phyloP scores from a whole-genome alignment of 2,888 invertebrate genomes.

The Stenurella melanura region DNA sequence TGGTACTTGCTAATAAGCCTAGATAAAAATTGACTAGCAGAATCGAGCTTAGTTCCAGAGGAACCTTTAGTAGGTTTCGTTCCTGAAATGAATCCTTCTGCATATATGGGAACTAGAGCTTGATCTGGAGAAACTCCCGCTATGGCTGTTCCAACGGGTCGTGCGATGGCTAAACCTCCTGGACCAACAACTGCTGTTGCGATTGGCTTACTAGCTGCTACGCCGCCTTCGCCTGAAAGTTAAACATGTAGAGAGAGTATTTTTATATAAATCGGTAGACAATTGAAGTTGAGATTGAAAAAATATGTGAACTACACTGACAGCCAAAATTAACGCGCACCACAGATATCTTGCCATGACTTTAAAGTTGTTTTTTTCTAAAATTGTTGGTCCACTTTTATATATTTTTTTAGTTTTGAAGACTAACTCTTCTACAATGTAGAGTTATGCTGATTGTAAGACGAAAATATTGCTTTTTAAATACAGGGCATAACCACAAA shows the following conservation, averaged over 20 bases:
- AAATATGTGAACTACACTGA: no score
- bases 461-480: no score
- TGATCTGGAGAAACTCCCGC: conserved; percentile 80
- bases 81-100: conserved; percentile 56
- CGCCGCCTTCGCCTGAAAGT: conserved; percentile 79
- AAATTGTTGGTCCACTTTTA: no score
- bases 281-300: no score
- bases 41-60: conserved; percentile 52
- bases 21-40: conserved; percentile 66
- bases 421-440: no score
- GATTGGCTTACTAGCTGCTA: conserved; percentile 83
- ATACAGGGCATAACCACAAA: no score
- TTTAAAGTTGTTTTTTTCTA: no score
- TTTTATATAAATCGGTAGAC: no score
- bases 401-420: no score
- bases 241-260: neutral
- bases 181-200: conserved; percentile 83
- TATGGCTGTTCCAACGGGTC: conserved; percentile 84
- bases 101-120: conserved; percentile 69
- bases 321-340: no score
- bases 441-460: no score
- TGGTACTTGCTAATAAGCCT: conserved; percentile 71
- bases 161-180: conserved; percentile 82
- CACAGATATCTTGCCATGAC: no score
- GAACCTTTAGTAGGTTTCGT: conserved; percentile 50